Evolutionary conservation across 2,888 invertebrate genomes (phyloP), one percentile per base, ranked within the genome.

Genomic region (Hydraecia micacea): DNA sequence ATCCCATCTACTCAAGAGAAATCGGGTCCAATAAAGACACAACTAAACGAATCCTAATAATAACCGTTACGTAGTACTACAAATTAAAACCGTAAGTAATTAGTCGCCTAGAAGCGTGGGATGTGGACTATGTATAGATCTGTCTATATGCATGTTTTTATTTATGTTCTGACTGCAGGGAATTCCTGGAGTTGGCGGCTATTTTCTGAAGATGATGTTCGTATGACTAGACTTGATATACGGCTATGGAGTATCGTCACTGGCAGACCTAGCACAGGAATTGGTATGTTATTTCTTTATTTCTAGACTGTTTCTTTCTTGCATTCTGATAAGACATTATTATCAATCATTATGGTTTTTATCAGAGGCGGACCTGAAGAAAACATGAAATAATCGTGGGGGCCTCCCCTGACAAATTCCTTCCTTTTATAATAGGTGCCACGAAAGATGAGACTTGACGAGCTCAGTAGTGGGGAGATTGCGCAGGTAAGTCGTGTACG

Each of bases 11-110:
- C 55, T 77, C 80, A 75, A 85, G 77, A 65, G 60, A 79, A 87
- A 88, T 86, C 90, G 86, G 79, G 83, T 79, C 55, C 69, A 71
- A 82, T 75, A 85, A 83, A 77, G 82, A 84, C 32, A 28, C n/a
- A 79, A 80, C 80, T 80, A 67, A 87, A 88, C 72, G 63, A 9
- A 75, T 72, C 74, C 77, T 83, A 86, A 84, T 85, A 80, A 80
- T 85, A 89, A 70, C 18, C 73, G 83, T 84, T 78, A 81, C 83
- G 77, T 69, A 49, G 75, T 79, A 82, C 63, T 46, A 83, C 81
- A 89, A 91, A 91, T 91, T 90, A 91, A 84, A 76, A 75, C 79
- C n/a, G 80, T 90, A 90, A 90, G 90, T 91, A 92, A 93, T 93
- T 91, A 91, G 84, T 87, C 74, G 69, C 21, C 49, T 28, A 75